Evolutionary conservation across 2,113 vertebrate genomes (phyloP), one percentile per base, ranked within the genome.

Genomic region (Xiphias gladius): DNA sequence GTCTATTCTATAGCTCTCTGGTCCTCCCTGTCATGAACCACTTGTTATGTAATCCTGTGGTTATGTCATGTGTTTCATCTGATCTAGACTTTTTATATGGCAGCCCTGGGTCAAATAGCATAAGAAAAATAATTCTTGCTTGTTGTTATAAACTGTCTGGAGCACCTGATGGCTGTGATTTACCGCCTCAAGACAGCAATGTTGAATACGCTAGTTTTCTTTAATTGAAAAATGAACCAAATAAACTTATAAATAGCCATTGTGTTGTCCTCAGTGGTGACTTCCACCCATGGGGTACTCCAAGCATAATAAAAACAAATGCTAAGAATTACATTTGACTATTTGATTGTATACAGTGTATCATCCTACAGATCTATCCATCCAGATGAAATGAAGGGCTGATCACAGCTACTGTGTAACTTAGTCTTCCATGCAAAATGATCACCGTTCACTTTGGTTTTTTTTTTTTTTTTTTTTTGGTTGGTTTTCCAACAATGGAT

Each of bases 341-440:
- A 79, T 91, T 91, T 90, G 84, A 86, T 87, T 84, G 57, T 64
- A 74, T 83, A 46, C 59, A 73, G 79, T 68, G 76, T 74, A 37
- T 92, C 54, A 9, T 84, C 67, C 59, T 54, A 59, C 76, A 82
- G 75, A 80, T 70, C 46, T 72, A 43, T 88, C 73, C 89, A 91
- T 93, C 90, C 92, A 89, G 80, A 92, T 93, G 91, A 90, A 93
- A 93, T 93, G 92, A 93, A 91, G 93, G 91, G 92, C 92, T 93
- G 59, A 64, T 70, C 61, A 74, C 72, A 59, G n/a, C 50, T 69
- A 20, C 55, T 64, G 66, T 71, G 7, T 68, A 26, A 39, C 39
- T 32, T 24, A 66, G 52, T 59, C 37, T 68, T 37, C 32, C 63
- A 62, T 77, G 67, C 57, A 41, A 74, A 85, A 78, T 77, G 57